Percentiles rank a stretch among this genome's conserved stretches.
These are phyloP conservation scores for Microcebus jonahi DNA, from an alignment of 2,113 vertebrate species.

Conservation along the genomic window DNA sequence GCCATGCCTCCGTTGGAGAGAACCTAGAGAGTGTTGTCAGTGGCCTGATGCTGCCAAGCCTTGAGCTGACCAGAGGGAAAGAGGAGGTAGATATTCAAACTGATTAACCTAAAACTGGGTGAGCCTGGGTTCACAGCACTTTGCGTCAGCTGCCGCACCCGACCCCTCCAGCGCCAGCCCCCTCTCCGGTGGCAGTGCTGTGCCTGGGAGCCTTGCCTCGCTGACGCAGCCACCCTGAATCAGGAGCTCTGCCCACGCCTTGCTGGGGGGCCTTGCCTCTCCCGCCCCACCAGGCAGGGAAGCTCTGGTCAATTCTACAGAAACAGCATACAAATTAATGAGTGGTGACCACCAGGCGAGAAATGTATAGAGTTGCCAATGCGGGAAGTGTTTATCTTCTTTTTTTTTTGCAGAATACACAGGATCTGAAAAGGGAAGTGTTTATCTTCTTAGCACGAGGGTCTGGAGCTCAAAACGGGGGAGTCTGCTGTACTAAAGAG, in stretches of 20 bases:
- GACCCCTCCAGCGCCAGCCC: background rate
- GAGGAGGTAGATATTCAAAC: background rate
- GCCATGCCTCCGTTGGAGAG: background rate
- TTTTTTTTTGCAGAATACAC: no score
- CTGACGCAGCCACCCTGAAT: background rate
- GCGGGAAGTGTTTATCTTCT: background rate
- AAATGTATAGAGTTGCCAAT: background rate
- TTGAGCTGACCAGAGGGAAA: background rate
- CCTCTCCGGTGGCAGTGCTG: background rate
- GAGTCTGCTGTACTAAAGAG: background rate
- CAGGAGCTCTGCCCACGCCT: background rate
- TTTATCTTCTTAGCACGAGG: background rate
- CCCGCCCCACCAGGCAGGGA: background rate
- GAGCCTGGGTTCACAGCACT: background rate
- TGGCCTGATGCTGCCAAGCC: background rate
- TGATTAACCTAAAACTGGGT: background rate
- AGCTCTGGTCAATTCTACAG: background rate
- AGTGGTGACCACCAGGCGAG: background rate
- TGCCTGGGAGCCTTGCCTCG: constrained; percentile 24
- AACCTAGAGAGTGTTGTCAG: background rate
- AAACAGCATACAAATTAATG: background rate
- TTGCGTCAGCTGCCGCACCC: background rate
- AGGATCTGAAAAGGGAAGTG: no score
- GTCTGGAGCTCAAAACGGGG: background rate
- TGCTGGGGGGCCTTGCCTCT: background rate